Evolutionary conservation across 2,113 vertebrate species (phyloP), one percentile per base, ranked within the genome.

Genomic region (Hydrochoerus hydrochaeris): DNA sequence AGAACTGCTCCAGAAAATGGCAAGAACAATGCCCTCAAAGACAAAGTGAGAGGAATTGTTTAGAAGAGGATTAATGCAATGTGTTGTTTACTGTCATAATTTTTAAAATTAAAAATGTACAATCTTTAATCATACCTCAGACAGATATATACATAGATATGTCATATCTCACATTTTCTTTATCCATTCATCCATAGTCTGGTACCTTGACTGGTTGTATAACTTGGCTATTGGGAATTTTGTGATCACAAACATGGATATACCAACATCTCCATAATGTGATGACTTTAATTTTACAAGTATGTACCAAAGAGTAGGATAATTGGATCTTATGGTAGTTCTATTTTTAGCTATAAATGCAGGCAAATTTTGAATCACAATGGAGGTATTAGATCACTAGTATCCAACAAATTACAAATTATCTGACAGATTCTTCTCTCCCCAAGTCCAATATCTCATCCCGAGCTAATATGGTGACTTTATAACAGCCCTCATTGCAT

Each of bases 391-490:
- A 63, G 71, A 60, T 90, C 35, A 60, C 78, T 32, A 85, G 5
- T 28, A 63, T 81, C 17, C 44, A 94, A 35, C 7, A 88, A 35
- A 85, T 58, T 94, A 57, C 52, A 62, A 88, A 95, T 22, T 92
- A 90, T 95, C 63, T 38, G 22, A 96, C 52, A 32, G 75, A 75
- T 35, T 85, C 57, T 81, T 85, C 32, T 94, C 75, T 91, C 22
- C 20, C 3, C 6, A 85, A 81, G 2, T 4, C 65, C 26, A 26
- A 63, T 1, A 57, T 17, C 65, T 78, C 78, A 87, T 26, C 57
- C 57, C 58, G 13, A 82, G 30, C 35, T 83, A 60, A 60, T 41
- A 35, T 8, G 35, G 58, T 63, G 54, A 88, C 69, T 49, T 92
- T 22, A n/a, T 67, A 38, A 81, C 0, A 71, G 78, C 30, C 58